Percentiles rank a stretch among this genome's conserved stretches.
Conservation (phyloP, 2,113 vertebrate species). For the Aepyceros melampus region DNA sequence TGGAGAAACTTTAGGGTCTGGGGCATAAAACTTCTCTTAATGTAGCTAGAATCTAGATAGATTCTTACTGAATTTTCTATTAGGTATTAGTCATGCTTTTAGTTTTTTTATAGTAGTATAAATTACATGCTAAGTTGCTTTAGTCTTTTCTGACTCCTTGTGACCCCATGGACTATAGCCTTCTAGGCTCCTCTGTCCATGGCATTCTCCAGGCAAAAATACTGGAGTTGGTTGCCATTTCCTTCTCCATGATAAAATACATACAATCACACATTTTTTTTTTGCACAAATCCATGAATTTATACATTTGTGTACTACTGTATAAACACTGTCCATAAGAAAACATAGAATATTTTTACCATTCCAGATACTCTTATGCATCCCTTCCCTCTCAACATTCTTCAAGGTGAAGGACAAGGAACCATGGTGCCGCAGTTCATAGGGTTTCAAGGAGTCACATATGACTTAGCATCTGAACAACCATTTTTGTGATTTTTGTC, state of each 20-base stretch:
- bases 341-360: background rate
- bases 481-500: background rate
- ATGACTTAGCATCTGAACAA: background rate
- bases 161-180: background rate
- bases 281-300: background rate
- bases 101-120: background rate
- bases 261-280: background rate
- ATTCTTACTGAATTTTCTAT: background rate
- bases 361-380: background rate
- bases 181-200: background rate
- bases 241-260: background rate
- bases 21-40: background rate
- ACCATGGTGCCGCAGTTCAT: background rate
- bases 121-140: background rate
- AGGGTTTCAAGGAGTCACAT: background rate
- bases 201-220: background rate
- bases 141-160: background rate
- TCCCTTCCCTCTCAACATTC: background rate
- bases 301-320: background rate
- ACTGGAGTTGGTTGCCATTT: background rate
- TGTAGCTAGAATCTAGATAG: background rate
- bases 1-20: background rate
- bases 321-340: background rate
- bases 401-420: rapidly evolving
- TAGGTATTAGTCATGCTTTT: background rate